Evolutionary conservation across 2,797 vertebrate genomes (phyloP), one percentile per base, ranked within the genome.

Genomic region (Bradypodion ventrale): DNA sequence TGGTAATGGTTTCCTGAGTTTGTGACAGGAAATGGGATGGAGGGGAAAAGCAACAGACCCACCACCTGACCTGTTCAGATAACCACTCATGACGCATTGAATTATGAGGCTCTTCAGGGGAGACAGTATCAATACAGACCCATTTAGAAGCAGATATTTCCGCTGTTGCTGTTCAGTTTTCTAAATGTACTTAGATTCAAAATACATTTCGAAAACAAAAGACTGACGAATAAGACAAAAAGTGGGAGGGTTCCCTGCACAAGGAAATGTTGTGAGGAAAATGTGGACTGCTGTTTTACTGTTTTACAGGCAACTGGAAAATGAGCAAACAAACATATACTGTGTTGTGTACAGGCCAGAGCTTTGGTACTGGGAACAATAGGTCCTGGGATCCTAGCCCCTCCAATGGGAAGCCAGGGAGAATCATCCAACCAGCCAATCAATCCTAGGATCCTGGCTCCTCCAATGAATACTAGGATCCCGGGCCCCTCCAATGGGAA

Each of bases 11-110:
- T 90, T 92, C 94, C 95, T 96, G 95, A 91, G 93, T 93, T 90
- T 90, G 93, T 94, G 88, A 91, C 93, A 95, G 95, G 95, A 95
- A 95, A 88, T 81, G 86, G 40, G 92, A 95, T 91, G 92, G 72
- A 92, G 95, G 91, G 87, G 80, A 75, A 89, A 90, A 69, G 92
- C 79, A 27, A 82, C 60, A 72, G 66, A 75, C 80, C 42, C 83
- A 59, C 85, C 76, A 72, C 52, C 62, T 78, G 84, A 80, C 40
- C 82, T 62, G 73, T 84, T 62, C 83, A 89, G 92, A 91, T 88
- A 90, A 91, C 86, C 80, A 83, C 0, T 63, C 7, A 1, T 70
- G 74, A 77, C 0, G 0, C 75, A 0, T 12, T 37, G 68, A 0
- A 37, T 60, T 80, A 62, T 83, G 37, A 46, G 62, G 27, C 40